These are phyloP conservation scores for Diglossa brunneiventris DNA, from an alignment of 2,113 vertebrate species.

Conservation along the genomic window DNA sequence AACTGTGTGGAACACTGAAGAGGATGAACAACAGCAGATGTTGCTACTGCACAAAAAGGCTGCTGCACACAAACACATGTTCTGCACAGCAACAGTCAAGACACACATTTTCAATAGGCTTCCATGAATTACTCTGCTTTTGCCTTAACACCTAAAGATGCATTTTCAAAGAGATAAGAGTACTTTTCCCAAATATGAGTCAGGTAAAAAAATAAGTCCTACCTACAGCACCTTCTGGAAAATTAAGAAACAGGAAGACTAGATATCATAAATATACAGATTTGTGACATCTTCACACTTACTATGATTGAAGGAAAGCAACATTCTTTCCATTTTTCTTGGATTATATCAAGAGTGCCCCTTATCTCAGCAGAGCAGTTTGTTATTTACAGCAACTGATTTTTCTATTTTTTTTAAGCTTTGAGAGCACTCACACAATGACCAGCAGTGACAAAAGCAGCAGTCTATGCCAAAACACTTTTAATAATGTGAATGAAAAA, in stretches of 20 bases:
- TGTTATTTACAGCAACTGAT: neutral
- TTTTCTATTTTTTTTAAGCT: neutral
- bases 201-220: neutral
- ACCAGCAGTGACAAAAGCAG: neutral
- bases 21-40: neutral
- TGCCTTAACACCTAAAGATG: neutral
- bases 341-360: neutral
- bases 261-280: neutral
- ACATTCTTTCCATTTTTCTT: neutral
- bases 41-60: neutral
- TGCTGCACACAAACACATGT: no score
- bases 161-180: neutral
- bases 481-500: neutral
- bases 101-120: neutral
- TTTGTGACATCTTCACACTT: neutral
- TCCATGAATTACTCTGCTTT: neutral
- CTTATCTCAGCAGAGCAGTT: neutral
- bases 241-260: neutral
- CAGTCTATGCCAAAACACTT: neutral
- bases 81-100: neutral
- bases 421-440: neutral
- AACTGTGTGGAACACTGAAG: neutral
- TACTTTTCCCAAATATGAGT: neutral
- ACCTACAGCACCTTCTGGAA: neutral
- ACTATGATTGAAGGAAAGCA: neutral